Conservation (phyloP, 2,888 invertebrate genomes). For the Synanthedon andrenaeformis region DNA sequence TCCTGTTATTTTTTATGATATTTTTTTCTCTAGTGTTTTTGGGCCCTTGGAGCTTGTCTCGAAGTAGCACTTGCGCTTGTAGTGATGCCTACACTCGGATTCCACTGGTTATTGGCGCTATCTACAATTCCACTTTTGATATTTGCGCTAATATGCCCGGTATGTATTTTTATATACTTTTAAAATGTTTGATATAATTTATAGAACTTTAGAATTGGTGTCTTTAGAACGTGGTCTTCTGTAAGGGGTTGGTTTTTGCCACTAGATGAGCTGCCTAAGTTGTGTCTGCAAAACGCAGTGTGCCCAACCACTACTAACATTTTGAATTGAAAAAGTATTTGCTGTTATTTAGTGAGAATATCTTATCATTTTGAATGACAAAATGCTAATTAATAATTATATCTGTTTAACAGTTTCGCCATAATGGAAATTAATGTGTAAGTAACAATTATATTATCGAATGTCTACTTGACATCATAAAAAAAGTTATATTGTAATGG, state of each 20-base stretch:
- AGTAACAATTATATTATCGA: not conserved
- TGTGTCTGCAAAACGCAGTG: too few species aligned
- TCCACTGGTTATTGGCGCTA: conserved; percentile 92
- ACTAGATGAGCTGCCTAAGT: too few species aligned
- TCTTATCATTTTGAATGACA: too few species aligned
- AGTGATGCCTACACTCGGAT: conserved; percentile 92
- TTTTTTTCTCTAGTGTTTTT: conserved; percentile 79
- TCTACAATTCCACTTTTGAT: conserved; percentile 89
- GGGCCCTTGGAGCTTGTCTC: conserved; percentile 95
- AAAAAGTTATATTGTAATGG: too few species aligned
- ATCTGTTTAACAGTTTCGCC: not conserved
- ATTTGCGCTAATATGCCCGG: conserved; percentile 84
- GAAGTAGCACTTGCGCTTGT: conserved; percentile 91
- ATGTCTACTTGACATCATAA: not conserved
- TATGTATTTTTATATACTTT: conserved; percentile 46
- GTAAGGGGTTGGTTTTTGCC: too few species aligned
- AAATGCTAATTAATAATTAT: too few species aligned
- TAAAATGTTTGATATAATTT: not conserved
- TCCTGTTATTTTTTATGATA: too few species aligned
- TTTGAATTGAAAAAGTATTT: too few species aligned
- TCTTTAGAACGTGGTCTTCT: too few species aligned
- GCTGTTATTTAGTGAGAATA: too few species aligned
- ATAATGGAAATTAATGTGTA: not conserved
- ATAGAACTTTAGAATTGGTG: not conserved
- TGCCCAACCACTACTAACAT: too few species aligned